These are phyloP conservation scores for Leucophora obtusa DNA, from an alignment of 2,888 invertebrate genomes.

Conservation along the genomic window DNA sequence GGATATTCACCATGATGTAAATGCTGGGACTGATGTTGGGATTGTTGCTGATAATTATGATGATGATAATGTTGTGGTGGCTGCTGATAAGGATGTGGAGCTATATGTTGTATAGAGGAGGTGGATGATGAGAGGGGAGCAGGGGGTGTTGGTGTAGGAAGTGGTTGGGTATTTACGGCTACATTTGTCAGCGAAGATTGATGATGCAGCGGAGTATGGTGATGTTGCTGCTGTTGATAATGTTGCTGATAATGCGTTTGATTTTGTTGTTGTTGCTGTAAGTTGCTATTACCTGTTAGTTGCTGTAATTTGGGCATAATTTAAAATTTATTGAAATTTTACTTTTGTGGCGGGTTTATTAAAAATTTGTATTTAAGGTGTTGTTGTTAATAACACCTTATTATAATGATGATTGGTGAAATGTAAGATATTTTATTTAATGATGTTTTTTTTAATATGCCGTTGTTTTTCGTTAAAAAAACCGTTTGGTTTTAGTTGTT, in stretches of 20 bases:
- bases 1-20: constrained; percentile 81
- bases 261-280: constrained; percentile 48
- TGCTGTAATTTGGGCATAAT: constrained; percentile 72
- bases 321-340: constrained; percentile 66
- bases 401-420: constrained; percentile 32
- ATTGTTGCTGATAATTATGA: constrained; percentile 68
- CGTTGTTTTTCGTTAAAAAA: constrained; percentile 51
- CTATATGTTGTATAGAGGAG: constrained; percentile 47
- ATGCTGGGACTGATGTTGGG: constrained; percentile 63
- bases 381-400: constrained; percentile 25
- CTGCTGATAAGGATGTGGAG: constrained; percentile 66
- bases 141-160: constrained; percentile 4
- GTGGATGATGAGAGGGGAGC: constrained; percentile 34
- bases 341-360: constrained; percentile 63
- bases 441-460: constrained; percentile 2
- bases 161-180: constrained; percentile 22
- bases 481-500: background rate
- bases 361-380: constrained; percentile 30
- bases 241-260: constrained; percentile 50
- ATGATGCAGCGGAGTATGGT: constrained; percentile 40
- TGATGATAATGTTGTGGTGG: constrained; percentile 65
- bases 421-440: constrained; percentile 32
- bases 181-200: constrained; percentile 54
- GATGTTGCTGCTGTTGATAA: constrained; percentile 45
- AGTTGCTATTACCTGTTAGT: constrained; percentile 47